phyloP scores from a whole-genome alignment of 2,888 invertebrate genomes.

The Drosophila fulvimacula region DNA sequence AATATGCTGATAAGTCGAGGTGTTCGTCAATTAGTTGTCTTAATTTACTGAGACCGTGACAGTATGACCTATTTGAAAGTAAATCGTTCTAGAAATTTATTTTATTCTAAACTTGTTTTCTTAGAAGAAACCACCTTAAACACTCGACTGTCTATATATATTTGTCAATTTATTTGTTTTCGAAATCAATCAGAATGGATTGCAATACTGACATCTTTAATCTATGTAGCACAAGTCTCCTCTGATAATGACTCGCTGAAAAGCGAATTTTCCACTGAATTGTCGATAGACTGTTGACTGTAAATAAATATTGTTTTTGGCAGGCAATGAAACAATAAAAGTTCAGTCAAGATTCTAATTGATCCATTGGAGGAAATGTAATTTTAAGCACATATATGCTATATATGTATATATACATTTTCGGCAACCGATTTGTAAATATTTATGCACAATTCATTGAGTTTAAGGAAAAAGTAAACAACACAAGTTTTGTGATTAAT shows the following conservation, averaged over 20 bases:
- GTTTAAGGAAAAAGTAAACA: slow-evolving; percentile 2
- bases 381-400: neutral
- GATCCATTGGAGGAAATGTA: slow-evolving; percentile 3
- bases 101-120: neutral
- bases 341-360: slow-evolving; percentile 20
- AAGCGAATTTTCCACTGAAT: slow-evolving; percentile 9
- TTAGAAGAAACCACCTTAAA: neutral
- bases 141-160: neutral
- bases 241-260: slow-evolving; percentile 20
- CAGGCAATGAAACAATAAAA: neutral
- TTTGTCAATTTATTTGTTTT: slow-evolving; percentile 1
- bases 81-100: neutral
- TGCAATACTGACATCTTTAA: slow-evolving; percentile 19
- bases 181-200: slow-evolving; percentile 14
- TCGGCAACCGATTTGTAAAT: neutral
- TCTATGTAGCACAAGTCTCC: neutral
- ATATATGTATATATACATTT: neutral
- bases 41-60: neutral
- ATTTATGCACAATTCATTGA: slow-evolving; percentile 1
- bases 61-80: neutral
- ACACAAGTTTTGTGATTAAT: neutral
- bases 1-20: neutral
- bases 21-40: neutral
- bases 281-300: slow-evolving; percentile 1
- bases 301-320: slow-evolving; percentile 30